phyloP scores from a whole-genome alignment of 2,888 invertebrate genomes.

The Cataglyphis altisquamis region DNA sequence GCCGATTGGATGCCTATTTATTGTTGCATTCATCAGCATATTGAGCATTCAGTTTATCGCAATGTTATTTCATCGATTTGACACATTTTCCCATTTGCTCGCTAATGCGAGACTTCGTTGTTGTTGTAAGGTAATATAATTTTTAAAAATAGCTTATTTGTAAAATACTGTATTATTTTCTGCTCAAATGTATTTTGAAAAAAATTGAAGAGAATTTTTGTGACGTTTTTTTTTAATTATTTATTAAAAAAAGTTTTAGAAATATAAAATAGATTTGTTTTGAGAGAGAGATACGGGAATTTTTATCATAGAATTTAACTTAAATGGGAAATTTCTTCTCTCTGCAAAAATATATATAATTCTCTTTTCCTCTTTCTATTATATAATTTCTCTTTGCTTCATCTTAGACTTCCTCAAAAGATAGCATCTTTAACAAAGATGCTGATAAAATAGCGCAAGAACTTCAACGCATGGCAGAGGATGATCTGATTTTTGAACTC shows the following conservation, averaged over 20 bases:
- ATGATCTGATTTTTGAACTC: conserved; percentile 49
- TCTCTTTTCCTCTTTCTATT: neutral
- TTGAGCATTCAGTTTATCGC: conserved; percentile 89
- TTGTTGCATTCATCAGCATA: conserved; percentile 88
- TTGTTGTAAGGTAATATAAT: conserved; percentile 90
- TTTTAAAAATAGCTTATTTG: neutral
- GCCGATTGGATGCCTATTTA: conserved; percentile 89
- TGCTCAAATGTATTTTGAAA: conserved; percentile 8
- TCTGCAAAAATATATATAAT: conserved; percentile 4
- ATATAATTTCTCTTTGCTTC: neutral
- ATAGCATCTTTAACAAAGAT: conserved; percentile 93
- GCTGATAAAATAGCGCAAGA: conserved; percentile 96
- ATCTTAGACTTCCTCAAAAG: conserved; percentile 86
- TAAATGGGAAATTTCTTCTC: neutral
- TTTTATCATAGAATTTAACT: neutral
- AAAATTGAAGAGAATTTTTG: neutral
- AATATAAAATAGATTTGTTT: neutral
- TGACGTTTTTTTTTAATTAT: neutral
- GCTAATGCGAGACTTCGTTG: conserved; percentile 93
- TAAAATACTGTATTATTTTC: neutral
- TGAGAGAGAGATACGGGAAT: neutral
- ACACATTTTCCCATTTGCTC: conserved; percentile 89
- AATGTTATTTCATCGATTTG: conserved; percentile 90
- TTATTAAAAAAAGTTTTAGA: conserved; percentile 4
- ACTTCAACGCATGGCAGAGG: conserved; percentile 92